Evolutionary conservation across 2,113 vertebrate genomes (phyloP).

Genomic region (Seriola rivoliana): DNA sequence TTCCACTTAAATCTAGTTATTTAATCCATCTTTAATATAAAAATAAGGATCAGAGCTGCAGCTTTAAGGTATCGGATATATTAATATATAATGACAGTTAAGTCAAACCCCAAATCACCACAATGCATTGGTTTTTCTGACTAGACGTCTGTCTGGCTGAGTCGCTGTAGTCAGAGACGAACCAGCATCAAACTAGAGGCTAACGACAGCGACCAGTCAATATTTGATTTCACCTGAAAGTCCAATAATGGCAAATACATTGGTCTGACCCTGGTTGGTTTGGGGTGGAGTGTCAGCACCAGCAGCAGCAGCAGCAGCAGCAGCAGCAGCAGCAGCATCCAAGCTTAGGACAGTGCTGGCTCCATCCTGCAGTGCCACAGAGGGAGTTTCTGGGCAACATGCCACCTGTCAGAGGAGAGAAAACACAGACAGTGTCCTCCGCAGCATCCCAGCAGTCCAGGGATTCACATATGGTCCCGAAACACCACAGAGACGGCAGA

Average conservation of each 20-base stretch:
- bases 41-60: too few species aligned
- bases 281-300: slow-evolving; percentile 16
- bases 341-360: slow-evolving; percentile 34
- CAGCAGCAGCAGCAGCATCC: slow-evolving; percentile 43
- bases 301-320: too few species aligned
- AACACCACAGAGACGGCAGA: slow-evolving; percentile 37
- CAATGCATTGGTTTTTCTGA: neutral
- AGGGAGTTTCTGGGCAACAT: slow-evolving; percentile 48
- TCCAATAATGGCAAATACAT: slow-evolving; percentile 6
- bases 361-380: slow-evolving; percentile 51
- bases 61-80: neutral
- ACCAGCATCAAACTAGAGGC: neutral
- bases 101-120: neutral
- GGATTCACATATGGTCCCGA: slow-evolving; percentile 41
- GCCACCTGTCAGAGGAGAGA: slow-evolving; percentile 65
- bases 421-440: slow-evolving; percentile 52
- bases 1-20: too few species aligned
- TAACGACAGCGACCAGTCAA: neutral
- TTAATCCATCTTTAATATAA: too few species aligned
- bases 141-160: neutral
- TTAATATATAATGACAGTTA: neutral
- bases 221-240: slow-evolving; percentile 13
- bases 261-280: neutral
- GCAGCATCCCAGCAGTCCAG: slow-evolving; percentile 36
- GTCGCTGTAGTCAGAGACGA: neutral